Evolutionary conservation across 2,888 invertebrate genomes (phyloP).

Genomic region (Steinernema hermaphroditum): DNA sequence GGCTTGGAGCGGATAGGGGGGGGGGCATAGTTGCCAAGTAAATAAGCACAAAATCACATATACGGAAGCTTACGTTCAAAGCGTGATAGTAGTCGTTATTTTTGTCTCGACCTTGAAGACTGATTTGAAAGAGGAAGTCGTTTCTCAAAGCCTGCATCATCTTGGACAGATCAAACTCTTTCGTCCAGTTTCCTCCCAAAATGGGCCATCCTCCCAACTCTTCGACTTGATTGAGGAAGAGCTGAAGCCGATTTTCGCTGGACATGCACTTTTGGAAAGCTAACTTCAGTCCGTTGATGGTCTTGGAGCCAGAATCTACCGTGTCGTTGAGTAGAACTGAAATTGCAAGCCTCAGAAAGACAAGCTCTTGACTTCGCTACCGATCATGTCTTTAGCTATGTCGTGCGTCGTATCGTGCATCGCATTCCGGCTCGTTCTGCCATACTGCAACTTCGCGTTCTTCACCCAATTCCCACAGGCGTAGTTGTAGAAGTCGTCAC

Average conservation of each 20-base stretch:
- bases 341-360: background rate
- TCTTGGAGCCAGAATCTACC: background rate
- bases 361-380: background rate
- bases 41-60: no score
- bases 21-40: no score
- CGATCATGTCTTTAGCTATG: background rate
- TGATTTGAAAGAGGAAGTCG: no score
- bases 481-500: conserved; percentile 66
- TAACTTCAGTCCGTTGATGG: background rate
- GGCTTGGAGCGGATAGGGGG: no score
- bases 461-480: conserved; percentile 66
- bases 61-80: no score
- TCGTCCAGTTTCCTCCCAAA: background rate
- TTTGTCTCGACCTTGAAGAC: no score
- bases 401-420: background rate
- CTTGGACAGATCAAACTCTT: no score
- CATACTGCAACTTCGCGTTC: background rate
- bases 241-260: background rate
- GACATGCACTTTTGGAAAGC: background rate
- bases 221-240: background rate
- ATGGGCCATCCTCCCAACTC: background rate
- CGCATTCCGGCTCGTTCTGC: background rate
- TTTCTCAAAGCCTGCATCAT: no score
- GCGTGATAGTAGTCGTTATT: no score
- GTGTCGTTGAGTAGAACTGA: background rate